phyloP scores from a whole-genome alignment of 2,888 invertebrate species.

The Fabriciana adippe region DNA sequence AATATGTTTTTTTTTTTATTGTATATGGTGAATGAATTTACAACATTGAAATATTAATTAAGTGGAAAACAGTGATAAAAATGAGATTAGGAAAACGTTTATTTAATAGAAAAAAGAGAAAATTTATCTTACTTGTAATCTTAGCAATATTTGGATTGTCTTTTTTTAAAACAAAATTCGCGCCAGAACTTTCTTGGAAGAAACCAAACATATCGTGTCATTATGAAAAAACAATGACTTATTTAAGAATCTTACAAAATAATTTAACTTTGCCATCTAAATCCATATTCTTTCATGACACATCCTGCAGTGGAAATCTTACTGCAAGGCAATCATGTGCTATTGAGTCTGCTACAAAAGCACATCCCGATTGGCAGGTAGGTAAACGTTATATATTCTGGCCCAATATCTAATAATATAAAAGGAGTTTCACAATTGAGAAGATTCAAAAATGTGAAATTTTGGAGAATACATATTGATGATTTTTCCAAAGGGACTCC shows the following conservation, averaged over 20 bases:
- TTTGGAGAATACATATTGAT: constrained; percentile 74
- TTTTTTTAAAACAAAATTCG: neutral
- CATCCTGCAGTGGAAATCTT: constrained; percentile 81
- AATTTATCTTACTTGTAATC: neutral
- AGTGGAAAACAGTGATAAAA: neutral
- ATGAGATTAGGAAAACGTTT: neutral
- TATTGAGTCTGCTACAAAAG: constrained; percentile 85
- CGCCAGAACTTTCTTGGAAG: constrained; percentile 13
- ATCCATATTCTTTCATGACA: constrained; percentile 86
- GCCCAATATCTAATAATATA: constrained; percentile 56
- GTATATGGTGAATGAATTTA: too few species aligned
- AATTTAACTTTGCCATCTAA: constrained; percentile 51
- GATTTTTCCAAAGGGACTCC: constrained; percentile 81
- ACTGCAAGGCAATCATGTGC: constrained; percentile 85
- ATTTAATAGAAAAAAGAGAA: neutral
- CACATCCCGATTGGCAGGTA: constrained; percentile 83
- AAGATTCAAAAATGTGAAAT: constrained; percentile 74
- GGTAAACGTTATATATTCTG: constrained; percentile 80
- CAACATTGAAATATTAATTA: too few species aligned
- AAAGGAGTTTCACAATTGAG: constrained; percentile 52
- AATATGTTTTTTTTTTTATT: too few species aligned
- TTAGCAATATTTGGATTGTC: neutral
- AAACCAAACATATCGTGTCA: constrained; percentile 45
- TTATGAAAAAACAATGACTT: constrained; percentile 39
- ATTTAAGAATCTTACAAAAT: constrained; percentile 46